phyloP scores from a whole-genome alignment of 1,140 invertebrate species.

The Brachionus paranguensis region DNA sequence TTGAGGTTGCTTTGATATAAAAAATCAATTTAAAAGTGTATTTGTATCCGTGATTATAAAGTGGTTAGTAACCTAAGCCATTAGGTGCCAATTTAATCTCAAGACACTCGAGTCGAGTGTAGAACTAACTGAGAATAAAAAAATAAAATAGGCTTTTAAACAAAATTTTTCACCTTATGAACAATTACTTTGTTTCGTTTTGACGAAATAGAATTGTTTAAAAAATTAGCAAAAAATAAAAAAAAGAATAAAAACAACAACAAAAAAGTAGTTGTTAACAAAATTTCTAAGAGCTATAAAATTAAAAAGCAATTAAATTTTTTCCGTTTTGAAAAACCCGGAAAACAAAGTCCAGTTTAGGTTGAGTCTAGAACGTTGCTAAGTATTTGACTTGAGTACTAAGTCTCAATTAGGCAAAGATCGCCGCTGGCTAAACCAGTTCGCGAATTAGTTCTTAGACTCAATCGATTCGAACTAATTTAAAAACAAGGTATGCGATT shows the following conservation, averaged over 20 bases:
- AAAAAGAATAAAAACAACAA: background rate
- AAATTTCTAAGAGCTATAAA: background rate
- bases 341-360: background rate
- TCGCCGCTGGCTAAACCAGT: background rate
- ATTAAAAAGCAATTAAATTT: background rate
- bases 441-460: background rate
- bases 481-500: background rate
- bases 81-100: too few species aligned
- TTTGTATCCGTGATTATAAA: background rate
- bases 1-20: too few species aligned
- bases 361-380: background rate
- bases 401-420: background rate
- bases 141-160: background rate
- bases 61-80: background rate
- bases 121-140: background rate
- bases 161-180: conserved; percentile 17
- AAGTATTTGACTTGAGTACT: background rate
- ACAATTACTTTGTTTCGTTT: background rate
- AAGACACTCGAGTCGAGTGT: too few species aligned
- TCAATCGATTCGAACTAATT: background rate
- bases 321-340: background rate
- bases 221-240: background rate
- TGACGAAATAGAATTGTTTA: background rate
- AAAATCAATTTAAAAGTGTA: background rate
- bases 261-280: background rate